Evolutionary conservation across 2,113 vertebrate species (phyloP), one percentile per base, ranked within the genome.

Genomic region (Hystrix brachyura): DNA sequence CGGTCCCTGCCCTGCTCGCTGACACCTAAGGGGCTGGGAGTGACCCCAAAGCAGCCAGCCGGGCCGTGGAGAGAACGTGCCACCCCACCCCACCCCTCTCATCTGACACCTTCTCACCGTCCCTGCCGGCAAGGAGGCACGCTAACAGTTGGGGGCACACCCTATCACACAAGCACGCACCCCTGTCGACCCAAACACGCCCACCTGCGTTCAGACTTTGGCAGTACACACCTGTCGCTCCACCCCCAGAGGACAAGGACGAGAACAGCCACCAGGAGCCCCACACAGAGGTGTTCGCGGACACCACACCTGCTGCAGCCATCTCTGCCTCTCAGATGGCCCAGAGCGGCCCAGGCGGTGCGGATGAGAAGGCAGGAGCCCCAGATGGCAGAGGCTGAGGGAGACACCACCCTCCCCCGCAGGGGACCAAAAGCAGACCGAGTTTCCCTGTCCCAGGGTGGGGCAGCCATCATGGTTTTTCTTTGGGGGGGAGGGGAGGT

Each of bases 21-120:
- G 80, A 94, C 83, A 97, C 62, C 72, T 27, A 43, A 7, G 72
- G 87, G 90, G 90, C 53, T 81, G 85, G 90, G 87, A 96, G 96
- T 84, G 76, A 95, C 94, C 95, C 82, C 2, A 32, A 82, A 95
- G 87, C 74, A 86, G 87, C 95, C 97, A 93, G 74, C 67, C 87
- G 27, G 65, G 86, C 55, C 46, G 25, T 13, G 0, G 1, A 57
- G 84, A 87, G 94, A 51, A 88, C 72, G 60, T 67, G 17, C 74
- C 43, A n/a, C 32, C 87, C 60, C 11, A 0, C 59, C 65, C 64
- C 29, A 51, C 5, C 19, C 25, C 34, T 83, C 67, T 86, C 65
- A 55, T 32, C 74, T 95, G 62, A 11, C 80, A 55, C 46, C 85
- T 92, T 78, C 64, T 76, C 34, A 25, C 5, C 0, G 1, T 60